Percentiles rank a stretch among this genome's conserved stretches.
Conservation (phyloP, 2,888 invertebrate species). For the Caenorhabditis sp. region DNA sequence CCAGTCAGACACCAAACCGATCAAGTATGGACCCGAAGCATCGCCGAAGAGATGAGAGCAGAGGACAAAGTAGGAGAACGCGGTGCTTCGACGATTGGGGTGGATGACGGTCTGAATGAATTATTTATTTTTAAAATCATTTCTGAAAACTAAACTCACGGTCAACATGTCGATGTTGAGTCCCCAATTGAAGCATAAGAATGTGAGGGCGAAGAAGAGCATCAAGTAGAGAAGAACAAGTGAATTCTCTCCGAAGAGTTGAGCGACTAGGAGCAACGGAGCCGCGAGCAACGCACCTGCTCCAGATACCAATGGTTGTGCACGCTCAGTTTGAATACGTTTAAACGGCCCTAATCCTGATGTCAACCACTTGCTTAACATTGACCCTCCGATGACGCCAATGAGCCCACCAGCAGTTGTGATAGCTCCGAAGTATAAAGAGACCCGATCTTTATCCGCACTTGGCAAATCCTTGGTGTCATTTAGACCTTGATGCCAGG, state of each 20-base stretch:
- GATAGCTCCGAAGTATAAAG: conserved; percentile 90
- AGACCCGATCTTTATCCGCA: conserved; percentile 49
- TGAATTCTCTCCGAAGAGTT: conserved; percentile 46
- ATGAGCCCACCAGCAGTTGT: conserved; percentile 90
- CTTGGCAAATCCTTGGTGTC: conserved; percentile 32
- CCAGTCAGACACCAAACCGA: conserved; percentile 77
- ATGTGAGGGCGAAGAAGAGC: conserved; percentile 74
- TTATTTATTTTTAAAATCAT: conserved; percentile 70
- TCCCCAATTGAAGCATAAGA: conserved; percentile 95
- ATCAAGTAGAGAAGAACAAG: conserved; percentile 50
- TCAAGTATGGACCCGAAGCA: conserved; percentile 94
- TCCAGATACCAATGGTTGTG: conserved; percentile 82
- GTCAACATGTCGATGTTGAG: conserved; percentile 90
- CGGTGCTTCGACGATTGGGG: conserved; percentile 92
- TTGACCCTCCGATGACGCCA: conserved; percentile 89
- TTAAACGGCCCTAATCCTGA: conserved; percentile 43
- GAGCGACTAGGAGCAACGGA: conserved; percentile 74
- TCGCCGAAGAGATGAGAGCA: conserved; percentile 97
- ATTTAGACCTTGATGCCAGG: conserved; percentile 42
- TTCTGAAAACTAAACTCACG: conserved; percentile 38
- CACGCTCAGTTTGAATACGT: conserved; percentile 47
- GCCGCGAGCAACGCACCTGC: conserved; percentile 84
- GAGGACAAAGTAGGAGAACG: conserved; percentile 95
- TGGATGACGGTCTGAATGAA: conserved; percentile 88
- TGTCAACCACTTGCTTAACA: conserved; percentile 75